A percentile compares a stretch with the other conserved stretches of the same genome.
These are phyloP conservation scores for Zosterops japonicus DNA, from an alignment of 2,113 vertebrate species.

Conservation along the genomic window DNA sequence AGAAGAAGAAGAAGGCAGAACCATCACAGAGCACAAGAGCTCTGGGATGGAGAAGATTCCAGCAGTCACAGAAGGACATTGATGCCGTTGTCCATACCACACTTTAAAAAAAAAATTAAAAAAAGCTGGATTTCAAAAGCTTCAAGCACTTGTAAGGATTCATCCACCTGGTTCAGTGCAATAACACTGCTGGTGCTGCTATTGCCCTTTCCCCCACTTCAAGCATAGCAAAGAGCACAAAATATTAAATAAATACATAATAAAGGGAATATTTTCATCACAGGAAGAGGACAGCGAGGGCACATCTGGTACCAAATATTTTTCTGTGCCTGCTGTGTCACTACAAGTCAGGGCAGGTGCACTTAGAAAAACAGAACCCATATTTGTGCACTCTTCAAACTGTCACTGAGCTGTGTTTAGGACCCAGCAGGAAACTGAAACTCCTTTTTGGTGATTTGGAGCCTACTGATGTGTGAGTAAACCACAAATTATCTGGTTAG, in stretches of 20 bases:
- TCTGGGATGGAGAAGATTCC: not conserved
- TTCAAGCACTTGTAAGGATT: not conserved
- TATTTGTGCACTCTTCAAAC: conserved; percentile 3
- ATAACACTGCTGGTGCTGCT: not conserved
- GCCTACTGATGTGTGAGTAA: not conserved
- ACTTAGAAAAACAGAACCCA: conserved; percentile 3
- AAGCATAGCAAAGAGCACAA: not conserved
- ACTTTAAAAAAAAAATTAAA: not conserved
- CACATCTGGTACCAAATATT: not conserved
- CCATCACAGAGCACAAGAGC: not conserved
- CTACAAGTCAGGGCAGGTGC: conserved; percentile 20
- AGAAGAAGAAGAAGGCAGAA: too few species aligned
- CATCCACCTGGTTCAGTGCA: not conserved
- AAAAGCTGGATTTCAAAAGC: not conserved
- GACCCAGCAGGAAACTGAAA: conserved; percentile 52
- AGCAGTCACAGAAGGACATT: not conserved
- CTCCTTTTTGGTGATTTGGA: not conserved
- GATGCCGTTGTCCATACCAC: not conserved
- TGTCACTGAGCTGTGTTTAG: not conserved
- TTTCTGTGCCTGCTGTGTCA: not conserved
- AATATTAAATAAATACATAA: not conserved
- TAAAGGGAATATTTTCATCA: not conserved
- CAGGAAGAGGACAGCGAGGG: not conserved
- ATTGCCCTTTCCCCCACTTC: not conserved
- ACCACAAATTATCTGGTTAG: not conserved